Conservation (phyloP, 2,888 invertebrate genomes). For the Andrena bucephala region DNA sequence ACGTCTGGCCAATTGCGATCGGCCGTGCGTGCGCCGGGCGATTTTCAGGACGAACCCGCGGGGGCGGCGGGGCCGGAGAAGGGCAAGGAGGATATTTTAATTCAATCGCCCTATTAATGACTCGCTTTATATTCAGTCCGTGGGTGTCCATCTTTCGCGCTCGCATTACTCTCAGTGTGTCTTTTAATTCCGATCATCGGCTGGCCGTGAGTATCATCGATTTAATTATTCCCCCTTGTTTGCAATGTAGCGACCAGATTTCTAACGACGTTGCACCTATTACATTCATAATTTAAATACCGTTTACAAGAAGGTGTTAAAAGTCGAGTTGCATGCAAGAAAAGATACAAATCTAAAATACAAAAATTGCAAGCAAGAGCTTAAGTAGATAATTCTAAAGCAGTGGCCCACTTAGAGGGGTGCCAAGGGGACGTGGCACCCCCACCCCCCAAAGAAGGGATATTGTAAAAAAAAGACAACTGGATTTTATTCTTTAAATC, state of each 20-base stretch:
- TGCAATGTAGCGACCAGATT: neutral
- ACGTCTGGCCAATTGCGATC: slow-evolving; percentile 20
- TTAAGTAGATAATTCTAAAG: no score
- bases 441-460: no score
- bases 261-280: neutral
- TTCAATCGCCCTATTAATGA: slow-evolving; percentile 83
- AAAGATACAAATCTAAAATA: neutral
- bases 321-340: no score
- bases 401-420: no score
- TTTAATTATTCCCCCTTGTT: slow-evolving; percentile 36
- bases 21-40: slow-evolving; percentile 51
- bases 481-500: no score
- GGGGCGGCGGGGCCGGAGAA: slow-evolving; percentile 4
- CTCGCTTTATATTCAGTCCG: slow-evolving; percentile 72
- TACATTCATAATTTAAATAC: neutral
- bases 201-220: slow-evolving; percentile 17
- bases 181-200: slow-evolving; percentile 38
- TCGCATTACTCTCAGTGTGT: slow-evolving; percentile 25
- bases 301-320: neutral
- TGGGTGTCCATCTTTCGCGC: slow-evolving; percentile 50
- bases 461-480: no score
- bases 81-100: slow-evolving; percentile 81
- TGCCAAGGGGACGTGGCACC: no score
- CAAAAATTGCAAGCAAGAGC: no score
- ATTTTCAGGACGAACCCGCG: slow-evolving; percentile 38